These are phyloP conservation scores for Spodoptera frugiperda DNA, from an alignment of 1,140 invertebrate species.

Conservation along the genomic window DNA sequence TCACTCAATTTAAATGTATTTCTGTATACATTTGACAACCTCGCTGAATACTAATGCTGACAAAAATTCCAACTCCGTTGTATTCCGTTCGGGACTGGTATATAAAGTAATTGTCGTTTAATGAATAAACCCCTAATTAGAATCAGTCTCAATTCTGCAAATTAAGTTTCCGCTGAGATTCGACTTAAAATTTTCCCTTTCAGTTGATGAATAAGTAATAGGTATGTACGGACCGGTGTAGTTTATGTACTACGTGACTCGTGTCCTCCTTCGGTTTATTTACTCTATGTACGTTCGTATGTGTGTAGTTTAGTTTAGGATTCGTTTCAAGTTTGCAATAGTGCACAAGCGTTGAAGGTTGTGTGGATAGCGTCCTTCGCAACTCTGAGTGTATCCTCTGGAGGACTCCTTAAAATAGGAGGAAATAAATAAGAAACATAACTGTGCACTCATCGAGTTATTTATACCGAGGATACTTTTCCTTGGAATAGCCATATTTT, in stretches of 20 bases:
- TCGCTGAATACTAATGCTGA: conserved; percentile 31
- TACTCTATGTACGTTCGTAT: background rate
- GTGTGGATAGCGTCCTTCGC: conserved; percentile 13
- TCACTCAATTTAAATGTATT: conserved; percentile 42
- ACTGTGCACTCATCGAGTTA: no score
- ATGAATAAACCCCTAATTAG: conserved; percentile 33
- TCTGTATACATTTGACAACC: conserved; percentile 29
- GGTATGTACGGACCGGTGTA: background rate
- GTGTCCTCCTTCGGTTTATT: background rate
- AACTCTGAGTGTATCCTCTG: conserved; percentile 5
- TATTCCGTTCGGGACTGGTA: conserved; percentile 17
- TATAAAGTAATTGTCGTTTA: conserved; percentile 38
- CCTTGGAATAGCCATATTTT: no score
- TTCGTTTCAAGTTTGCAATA: conserved; percentile 15
- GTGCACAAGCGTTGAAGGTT: conserved; percentile 30
- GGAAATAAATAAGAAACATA: conserved; percentile 5
- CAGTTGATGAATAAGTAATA: background rate
- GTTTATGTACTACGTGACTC: background rate
- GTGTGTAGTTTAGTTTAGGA: background rate
- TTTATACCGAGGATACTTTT: no score
- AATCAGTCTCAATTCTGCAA: conserved; percentile 27
- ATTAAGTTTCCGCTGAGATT: conserved; percentile 15
- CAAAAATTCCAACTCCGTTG: conserved; percentile 5
- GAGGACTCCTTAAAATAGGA: conserved; percentile 2
- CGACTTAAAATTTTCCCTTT: conserved; percentile 8